Conservation (phyloP, 2,797 vertebrate genomes). For the Chromis chromis region DNA sequence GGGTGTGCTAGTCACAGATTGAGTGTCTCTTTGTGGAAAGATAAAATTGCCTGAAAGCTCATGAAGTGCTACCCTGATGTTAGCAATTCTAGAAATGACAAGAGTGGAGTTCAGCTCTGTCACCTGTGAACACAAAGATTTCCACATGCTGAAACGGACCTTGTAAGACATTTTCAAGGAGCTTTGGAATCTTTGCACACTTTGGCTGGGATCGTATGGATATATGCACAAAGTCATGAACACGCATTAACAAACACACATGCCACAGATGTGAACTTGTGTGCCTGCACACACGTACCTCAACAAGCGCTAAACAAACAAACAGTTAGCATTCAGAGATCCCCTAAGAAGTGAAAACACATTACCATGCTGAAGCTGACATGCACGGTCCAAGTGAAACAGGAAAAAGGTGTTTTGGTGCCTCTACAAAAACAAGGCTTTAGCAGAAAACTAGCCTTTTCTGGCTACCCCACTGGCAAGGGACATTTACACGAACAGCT, state of each 20-base stretch:
- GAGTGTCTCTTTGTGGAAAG: conserved; percentile 45
- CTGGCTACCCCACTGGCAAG: conserved; percentile 86
- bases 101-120: conserved; percentile 36
- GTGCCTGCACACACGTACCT: conserved; percentile 62
- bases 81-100: conserved; percentile 46
- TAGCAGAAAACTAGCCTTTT: conserved; percentile 84
- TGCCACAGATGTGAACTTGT: conserved; percentile 48
- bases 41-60: conserved; percentile 43
- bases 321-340: conserved; percentile 82
- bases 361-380: conserved; percentile 89
- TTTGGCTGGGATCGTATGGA: conserved; percentile 36
- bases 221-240: conserved; percentile 48
- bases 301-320: conserved; percentile 79
- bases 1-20: conserved; percentile 38
- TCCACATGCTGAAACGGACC: conserved; percentile 53
- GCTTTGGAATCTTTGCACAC: conserved; percentile 61
- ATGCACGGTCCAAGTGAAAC: conserved; percentile 91
- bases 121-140: conserved; percentile 57
- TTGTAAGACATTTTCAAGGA: conserved; percentile 49
- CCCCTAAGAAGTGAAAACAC: conserved; percentile 91
- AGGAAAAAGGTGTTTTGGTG: conserved; percentile 91
- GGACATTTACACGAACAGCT: conserved; percentile 71
- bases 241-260: conserved; percentile 43
- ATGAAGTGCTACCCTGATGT: conserved; percentile 32
- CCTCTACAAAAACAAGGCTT: conserved; percentile 90